Evolutionary conservation across 2,113 vertebrate genomes (phyloP).

Genomic region (Chaenogobius annularis): DNA sequence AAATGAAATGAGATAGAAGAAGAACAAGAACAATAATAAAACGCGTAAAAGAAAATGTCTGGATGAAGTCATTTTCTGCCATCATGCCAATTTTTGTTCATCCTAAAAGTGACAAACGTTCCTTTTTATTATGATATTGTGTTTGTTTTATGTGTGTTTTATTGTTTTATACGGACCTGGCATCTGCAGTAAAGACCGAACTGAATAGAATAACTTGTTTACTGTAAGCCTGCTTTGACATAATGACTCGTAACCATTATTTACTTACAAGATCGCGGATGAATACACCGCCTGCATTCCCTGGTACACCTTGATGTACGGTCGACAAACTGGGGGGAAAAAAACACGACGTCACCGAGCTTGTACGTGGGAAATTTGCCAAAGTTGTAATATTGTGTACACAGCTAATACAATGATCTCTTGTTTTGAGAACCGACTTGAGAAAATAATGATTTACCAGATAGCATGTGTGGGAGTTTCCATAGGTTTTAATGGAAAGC

Average conservation of each 20-base stretch:
- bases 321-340: slow-evolving; percentile 81
- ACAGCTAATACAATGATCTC: slow-evolving; percentile 31
- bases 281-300: slow-evolving; percentile 93
- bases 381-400: slow-evolving; percentile 27
- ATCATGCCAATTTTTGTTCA: no score
- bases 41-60: no score
- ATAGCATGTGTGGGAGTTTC: slow-evolving; percentile 38
- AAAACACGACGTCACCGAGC: slow-evolving; percentile 17
- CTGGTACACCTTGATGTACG: slow-evolving; percentile 93
- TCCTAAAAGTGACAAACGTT: no score
- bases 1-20: no score
- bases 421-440: slow-evolving; percentile 48
- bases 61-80: no score
- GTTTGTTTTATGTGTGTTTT: no score
- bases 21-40: no score
- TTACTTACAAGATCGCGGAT: slow-evolving; percentile 93
- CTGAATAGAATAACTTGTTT: neutral
- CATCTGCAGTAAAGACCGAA: no score
- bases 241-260: slow-evolving; percentile 24
- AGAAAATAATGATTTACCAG: slow-evolving; percentile 55
- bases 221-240: slow-evolving; percentile 13
- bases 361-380: neutral
- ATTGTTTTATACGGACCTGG: no score
- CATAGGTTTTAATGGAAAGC: slow-evolving; percentile 39
- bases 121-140: no score